Evolutionary conservation across 2,797 vertebrate genomes (phyloP), one percentile per base, ranked within the genome.

Genomic region (Melanotaenia parkinsoni): DNA sequence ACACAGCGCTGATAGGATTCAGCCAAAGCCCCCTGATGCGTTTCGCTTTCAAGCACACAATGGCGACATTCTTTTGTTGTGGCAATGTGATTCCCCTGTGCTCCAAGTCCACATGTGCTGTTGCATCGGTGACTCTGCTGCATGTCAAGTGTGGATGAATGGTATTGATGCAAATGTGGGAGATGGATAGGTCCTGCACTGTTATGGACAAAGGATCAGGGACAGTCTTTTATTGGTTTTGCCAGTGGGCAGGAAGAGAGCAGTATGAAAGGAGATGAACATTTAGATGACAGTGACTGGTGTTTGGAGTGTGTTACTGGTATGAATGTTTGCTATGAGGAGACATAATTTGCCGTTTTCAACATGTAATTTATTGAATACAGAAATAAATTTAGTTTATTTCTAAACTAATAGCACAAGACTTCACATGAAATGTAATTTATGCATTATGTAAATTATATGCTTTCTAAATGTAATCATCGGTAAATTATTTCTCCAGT

Each of bases 61-160:
- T 58, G 62, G 47, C 56, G 9, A 5, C 68, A 67, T 71, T 73
- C 45, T 67, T 40, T 58, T 74, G 69, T 63, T 62, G 67, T 76
- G 67, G 18, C 38, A 56, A 66, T 20, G 45, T 33, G 12, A 60
- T 66, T 51, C 53, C 14, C 1, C 20, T 8, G 61, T 66, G 75
- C 24, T 64, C 32, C 3, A 69, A 75, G 51, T 54, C 60, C n/a
- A 13, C 12, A n/a, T 72, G 70, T 54, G 12, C 63, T 58, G 53
- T 14, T 1, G 61, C 63, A 50, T 51, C 11, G 2, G 26, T 45
- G 38, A 66, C 43, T 60, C 20, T 28, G 60, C 74, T 67, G 63
- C 66, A 60, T 59, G 76, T 79, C 69, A 76, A 69, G 37, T 38
- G 72, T 66, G 63, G 76, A 72, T 59, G 80, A 84, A 81, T 67